Base-by-base conservation (phyloP, 2,113 vertebrate species). In the Saguinus imperator region DNA sequence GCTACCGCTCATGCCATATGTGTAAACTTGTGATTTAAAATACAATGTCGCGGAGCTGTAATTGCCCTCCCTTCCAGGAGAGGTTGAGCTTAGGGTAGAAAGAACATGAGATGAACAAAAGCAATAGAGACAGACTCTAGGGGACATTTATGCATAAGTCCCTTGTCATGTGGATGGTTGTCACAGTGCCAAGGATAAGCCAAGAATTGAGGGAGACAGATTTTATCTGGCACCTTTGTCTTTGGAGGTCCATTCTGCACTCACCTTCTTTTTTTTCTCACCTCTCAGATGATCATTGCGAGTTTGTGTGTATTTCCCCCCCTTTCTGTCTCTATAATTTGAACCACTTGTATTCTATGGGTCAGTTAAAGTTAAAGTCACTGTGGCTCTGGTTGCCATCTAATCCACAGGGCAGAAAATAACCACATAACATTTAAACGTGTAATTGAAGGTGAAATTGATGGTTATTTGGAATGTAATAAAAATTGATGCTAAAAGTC, bases 381-480 rank as follows among this genome's bases (percentile, higher is more conserved):
- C 40, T 92, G 72, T 94, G 32, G 23, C 55, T 80, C 79, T 91
- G 75, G 93, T 95, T 87, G 80, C 29, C 80, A 37, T 93, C 43
- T 97, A 89, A 94, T 91, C 37, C 7, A 12, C 29, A 55, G 84
- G 87, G 55, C 68, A 93, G 94, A 94, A 96, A 89, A 84, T 87
- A 94, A 95, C 61, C 23, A 93, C n/a, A 55, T 93, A 86, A 52
- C 80, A 93, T 94, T 96, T 68, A 96, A 96, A 96, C 89, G 76
- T 80, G 75, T 81, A 93, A 88, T 79, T 87, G 93, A 94, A 75
- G 55, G 61, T 79, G 50, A 96, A 97, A 96, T 86, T 90, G 88
- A 87, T 76, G 75, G 64, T 58, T 96, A 91, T 96, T 95, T 96
- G 87, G 83, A 86, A 97, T 58, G 64, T 91, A 97, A 93, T 87